A percentile compares a stretch with the other conserved stretches of the same genome.
These are phyloP conservation scores for Ericerus pela DNA, from an alignment of 1,140 invertebrate species.

Conservation along the genomic window DNA sequence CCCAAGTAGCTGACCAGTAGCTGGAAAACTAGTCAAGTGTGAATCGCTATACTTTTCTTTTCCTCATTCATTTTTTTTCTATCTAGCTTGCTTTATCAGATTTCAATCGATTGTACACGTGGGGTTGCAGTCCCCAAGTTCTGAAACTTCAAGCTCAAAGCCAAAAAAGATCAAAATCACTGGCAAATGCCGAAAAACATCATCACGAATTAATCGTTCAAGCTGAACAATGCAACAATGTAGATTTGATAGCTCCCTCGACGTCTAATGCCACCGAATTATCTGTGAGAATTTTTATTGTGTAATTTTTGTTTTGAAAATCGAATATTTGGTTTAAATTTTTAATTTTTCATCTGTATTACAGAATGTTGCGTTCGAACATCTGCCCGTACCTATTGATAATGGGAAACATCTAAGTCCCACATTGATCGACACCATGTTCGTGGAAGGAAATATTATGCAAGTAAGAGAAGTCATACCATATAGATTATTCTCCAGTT, in stretches of 20 bases:
- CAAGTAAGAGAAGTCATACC: conserved; percentile 31
- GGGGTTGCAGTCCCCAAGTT: conserved; percentile 64
- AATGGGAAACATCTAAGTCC: conserved; percentile 36
- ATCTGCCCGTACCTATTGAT: conserved; percentile 19
- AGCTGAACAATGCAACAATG: too few species aligned
- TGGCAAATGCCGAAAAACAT: too few species aligned
- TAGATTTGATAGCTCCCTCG: too few species aligned
- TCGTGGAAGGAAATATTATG: conserved; percentile 39
- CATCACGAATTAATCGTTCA: too few species aligned
- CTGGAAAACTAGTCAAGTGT: not conserved
- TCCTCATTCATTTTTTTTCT: conserved; percentile 18
- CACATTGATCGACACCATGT: conserved; percentile 39
- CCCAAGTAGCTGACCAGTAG: not conserved
- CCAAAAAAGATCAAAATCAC: conserved; percentile 33
- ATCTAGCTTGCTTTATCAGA: conserved; percentile 50
- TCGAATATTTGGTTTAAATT: not conserved
- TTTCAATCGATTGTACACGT: conserved; percentile 51
- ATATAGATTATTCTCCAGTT: not conserved
- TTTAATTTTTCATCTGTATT: not conserved
- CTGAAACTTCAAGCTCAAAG: conserved; percentile 50
- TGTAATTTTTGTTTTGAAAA: not conserved
- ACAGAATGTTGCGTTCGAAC: conserved; percentile 12
- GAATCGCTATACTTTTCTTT: not conserved
- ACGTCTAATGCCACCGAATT: not conserved
- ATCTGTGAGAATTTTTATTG: not conserved